Evolutionary conservation across 2,888 invertebrate species (phyloP).

Genomic region (Oxyscelio sp.): DNA sequence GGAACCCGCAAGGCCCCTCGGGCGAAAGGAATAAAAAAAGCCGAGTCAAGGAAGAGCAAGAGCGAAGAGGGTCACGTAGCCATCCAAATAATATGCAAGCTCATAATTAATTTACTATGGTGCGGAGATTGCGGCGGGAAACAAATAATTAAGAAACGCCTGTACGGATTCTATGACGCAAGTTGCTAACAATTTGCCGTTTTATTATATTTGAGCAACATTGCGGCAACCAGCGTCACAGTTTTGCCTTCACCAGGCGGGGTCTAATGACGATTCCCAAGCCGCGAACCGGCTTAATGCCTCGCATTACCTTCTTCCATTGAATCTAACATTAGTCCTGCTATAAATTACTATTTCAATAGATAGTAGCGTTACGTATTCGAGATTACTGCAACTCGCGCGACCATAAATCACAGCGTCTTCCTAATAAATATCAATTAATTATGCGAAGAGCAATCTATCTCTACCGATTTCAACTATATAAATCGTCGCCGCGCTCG

Average conservation of each 20-base stretch:
- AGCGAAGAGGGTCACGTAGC: constrained; percentile 48
- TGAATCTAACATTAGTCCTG: too few relatives aligned
- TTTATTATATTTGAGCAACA: constrained; percentile 16
- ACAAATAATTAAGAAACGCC: constrained; percentile 81
- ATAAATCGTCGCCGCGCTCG: constrained; percentile 20
- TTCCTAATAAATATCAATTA: constrained; percentile 54
- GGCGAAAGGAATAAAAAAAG: constrained; percentile 61
- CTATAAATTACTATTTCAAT: constrained; percentile 1
- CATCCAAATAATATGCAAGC: constrained; percentile 83
- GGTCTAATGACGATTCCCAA: constrained; percentile 30
- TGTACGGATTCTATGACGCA: not conserved
- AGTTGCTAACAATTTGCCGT: constrained; percentile 13
- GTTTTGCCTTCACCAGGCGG: not conserved
- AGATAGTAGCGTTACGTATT: not conserved
- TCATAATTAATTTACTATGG: constrained; percentile 83
- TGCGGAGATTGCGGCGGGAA: constrained; percentile 62
- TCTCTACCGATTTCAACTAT: constrained; percentile 12
- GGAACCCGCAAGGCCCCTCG: too few relatives aligned
- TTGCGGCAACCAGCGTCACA: constrained; percentile 1
- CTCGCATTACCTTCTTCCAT: not conserved
- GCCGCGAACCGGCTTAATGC: constrained; percentile 22
- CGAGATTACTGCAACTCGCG: not conserved
- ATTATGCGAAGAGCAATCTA: constrained; percentile 28
- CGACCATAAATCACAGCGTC: constrained; percentile 23
- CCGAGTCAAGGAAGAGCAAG: constrained; percentile 36